Conservation (phyloP, 2,113 vertebrate species). For the Proterorhinus semilunaris region DNA sequence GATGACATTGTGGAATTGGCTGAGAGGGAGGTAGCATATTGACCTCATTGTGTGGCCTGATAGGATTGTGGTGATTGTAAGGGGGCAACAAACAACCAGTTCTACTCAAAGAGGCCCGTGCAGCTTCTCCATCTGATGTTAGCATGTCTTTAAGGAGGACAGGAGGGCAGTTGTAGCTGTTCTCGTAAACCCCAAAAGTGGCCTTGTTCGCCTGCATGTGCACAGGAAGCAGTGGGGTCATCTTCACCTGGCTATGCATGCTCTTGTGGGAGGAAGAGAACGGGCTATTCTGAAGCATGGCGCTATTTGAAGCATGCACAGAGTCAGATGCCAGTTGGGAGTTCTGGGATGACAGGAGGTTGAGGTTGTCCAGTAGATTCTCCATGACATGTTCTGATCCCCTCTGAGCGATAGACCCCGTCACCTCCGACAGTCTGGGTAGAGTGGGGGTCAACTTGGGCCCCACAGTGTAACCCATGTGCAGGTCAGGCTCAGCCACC, state of each 20-base stretch:
- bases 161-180: constrained; percentile 82
- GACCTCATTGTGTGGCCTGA: constrained; percentile 69
- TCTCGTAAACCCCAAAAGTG: constrained; percentile 79
- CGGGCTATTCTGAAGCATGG: constrained; percentile 84
- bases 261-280: constrained; percentile 84
- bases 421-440: constrained; percentile 92
- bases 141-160: constrained; percentile 93
- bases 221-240: constrained; percentile 81
- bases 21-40: constrained; percentile 81
- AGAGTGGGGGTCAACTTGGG: constrained; percentile 87
- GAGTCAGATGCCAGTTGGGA: constrained; percentile 75
- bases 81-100: constrained; percentile 55
- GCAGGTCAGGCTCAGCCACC: constrained; percentile 85
- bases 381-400: constrained; percentile 90
- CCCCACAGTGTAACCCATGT: constrained; percentile 85
- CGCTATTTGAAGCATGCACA: constrained; percentile 82
- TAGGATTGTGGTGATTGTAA: constrained; percentile 63
- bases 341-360: constrained; percentile 88
- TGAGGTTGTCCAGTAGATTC: constrained; percentile 92
- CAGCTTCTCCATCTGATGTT: constrained; percentile 82
- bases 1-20: constrained; percentile 73
- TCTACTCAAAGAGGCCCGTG: constrained; percentile 78
- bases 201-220: constrained; percentile 84
- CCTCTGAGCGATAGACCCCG: constrained; percentile 67
- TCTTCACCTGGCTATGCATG: constrained; percentile 81